These are phyloP conservation scores for Sebastiscus albofasciatus DNA, from an alignment of 2,797 vertebrate species.

Conservation along the genomic window DNA sequence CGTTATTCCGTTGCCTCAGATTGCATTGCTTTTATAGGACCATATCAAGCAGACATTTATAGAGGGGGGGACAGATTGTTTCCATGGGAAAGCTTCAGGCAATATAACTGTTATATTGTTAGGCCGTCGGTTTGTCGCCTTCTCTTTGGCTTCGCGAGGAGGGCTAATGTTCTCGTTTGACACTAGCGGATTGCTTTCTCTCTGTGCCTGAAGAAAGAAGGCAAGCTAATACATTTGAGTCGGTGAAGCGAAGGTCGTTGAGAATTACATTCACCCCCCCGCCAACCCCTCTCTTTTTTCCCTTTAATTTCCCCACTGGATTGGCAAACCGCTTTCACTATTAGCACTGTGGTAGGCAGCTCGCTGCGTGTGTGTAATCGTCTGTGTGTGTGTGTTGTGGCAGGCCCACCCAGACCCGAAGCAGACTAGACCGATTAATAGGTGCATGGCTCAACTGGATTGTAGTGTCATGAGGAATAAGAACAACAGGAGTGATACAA, in stretches of 20 bases:
- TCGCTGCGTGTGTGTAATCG: conserved; percentile 35
- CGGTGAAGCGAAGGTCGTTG: conserved; percentile 80
- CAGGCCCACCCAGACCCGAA: conserved; percentile 58
- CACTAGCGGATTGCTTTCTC: conserved; percentile 78
- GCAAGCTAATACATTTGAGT: conserved; percentile 80
- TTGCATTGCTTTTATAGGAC: conserved; percentile 75
- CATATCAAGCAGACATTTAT: conserved; percentile 70
- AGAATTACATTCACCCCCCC: conserved; percentile 77
- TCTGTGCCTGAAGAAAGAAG: conserved; percentile 77
- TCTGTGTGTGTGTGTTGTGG: conserved; percentile 23
- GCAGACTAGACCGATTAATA: conserved; percentile 62
- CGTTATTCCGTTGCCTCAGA: conserved; percentile 64
- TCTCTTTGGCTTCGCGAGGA: conserved; percentile 71
- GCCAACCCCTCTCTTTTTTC: conserved; percentile 45
- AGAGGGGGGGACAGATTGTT: conserved; percentile 72
- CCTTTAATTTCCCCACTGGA: conserved; percentile 83
- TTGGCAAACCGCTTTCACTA: conserved; percentile 78
- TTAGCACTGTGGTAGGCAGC: conserved; percentile 69
- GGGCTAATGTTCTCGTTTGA: conserved; percentile 82
- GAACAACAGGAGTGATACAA: conserved; percentile 31
- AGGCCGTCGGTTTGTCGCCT: conserved; percentile 77
- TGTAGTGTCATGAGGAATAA: conserved; percentile 56
- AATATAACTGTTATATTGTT: conserved; percentile 79
- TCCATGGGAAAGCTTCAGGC: conserved; percentile 78
- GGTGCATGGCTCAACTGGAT: conserved; percentile 46